Conservation (phyloP, 2,113 vertebrate genomes). For the Melanostigma gelatinosum region DNA sequence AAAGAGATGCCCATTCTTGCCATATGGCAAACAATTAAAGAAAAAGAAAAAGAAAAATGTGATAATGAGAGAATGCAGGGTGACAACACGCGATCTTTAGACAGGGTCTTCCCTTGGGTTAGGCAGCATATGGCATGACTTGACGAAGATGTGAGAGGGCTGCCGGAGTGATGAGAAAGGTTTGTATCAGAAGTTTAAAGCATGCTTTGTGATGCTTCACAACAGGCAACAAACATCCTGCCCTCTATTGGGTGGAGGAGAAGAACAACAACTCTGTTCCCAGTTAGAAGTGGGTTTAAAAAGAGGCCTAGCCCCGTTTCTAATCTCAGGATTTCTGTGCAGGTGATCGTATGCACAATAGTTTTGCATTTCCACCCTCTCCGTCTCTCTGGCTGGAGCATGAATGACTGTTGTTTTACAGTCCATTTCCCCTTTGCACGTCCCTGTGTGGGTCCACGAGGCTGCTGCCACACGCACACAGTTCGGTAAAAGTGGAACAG, state of each 20-base stretch:
- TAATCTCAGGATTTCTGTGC: conserved; percentile 11
- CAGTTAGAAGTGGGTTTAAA: background rate
- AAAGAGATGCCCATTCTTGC: conserved; percentile 30
- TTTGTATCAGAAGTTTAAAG: background rate
- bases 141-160: conserved; percentile 14
- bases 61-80: conserved; percentile 1
- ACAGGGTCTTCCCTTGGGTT: background rate
- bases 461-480: conserved; percentile 57
- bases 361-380: conserved; percentile 19
- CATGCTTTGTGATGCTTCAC: background rate
- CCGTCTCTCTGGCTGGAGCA: conserved; percentile 39
- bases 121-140: background rate
- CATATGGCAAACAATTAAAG: conserved; percentile 5
- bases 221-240: conserved; percentile 5
- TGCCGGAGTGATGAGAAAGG: background rate
- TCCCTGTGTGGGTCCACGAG: conserved; percentile 35
- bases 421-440: conserved; percentile 56
- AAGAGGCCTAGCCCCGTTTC: background rate
- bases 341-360: background rate
- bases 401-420: conserved; percentile 57
- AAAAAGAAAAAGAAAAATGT: background rate
- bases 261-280: background rate
- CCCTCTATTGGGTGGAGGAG: conserved; percentile 12
- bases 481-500: conserved; percentile 66
- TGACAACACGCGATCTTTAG: background rate